Percentiles rank a stretch among this genome's conserved stretches.
Evolutionary conservation across 2,888 invertebrate species (phyloP).

Genomic region (Polydrusus tereticollis): DNA sequence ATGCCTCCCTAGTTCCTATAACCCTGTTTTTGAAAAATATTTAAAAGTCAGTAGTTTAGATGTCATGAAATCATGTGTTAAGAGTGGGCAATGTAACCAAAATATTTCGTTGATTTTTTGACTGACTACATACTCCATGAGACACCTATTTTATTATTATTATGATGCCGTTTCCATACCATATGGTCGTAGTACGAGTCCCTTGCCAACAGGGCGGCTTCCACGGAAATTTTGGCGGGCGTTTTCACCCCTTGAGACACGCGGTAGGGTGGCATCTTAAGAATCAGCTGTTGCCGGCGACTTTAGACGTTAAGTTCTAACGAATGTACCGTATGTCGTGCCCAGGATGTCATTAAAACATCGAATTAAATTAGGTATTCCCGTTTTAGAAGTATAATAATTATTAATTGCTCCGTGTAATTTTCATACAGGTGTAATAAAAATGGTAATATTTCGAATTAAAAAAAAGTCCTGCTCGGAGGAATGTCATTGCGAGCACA

Average conservation of each 20-base stretch:
- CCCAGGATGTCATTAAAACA: conserved; percentile 59
- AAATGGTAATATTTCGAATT: conserved; percentile 20
- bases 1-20: too few species aligned
- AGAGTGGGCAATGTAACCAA: too few species aligned
- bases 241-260: conserved; percentile 36
- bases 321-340: conserved; percentile 43
- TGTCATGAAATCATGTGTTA: too few species aligned
- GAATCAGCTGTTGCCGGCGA: conserved; percentile 43
- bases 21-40: too few species aligned
- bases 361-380: conserved; percentile 54
- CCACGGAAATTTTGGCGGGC: conserved; percentile 27
- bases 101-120: too few species aligned
- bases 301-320: conserved; percentile 35
- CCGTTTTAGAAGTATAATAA: conserved; percentile 31
- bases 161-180: background rate
- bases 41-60: too few species aligned
- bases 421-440: conserved; percentile 42
- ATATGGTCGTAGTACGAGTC: conserved; percentile 5
- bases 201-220: conserved; percentile 2
- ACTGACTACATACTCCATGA: too few species aligned
- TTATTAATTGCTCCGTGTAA: conserved; percentile 34
- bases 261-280: conserved; percentile 36
- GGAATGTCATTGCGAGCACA: too few species aligned
- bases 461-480: too few species aligned
- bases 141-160: too few species aligned